Evolutionary conservation across 1,140 invertebrate genomes (phyloP).

Genomic region (Camponotus pennsylvanicus): DNA sequence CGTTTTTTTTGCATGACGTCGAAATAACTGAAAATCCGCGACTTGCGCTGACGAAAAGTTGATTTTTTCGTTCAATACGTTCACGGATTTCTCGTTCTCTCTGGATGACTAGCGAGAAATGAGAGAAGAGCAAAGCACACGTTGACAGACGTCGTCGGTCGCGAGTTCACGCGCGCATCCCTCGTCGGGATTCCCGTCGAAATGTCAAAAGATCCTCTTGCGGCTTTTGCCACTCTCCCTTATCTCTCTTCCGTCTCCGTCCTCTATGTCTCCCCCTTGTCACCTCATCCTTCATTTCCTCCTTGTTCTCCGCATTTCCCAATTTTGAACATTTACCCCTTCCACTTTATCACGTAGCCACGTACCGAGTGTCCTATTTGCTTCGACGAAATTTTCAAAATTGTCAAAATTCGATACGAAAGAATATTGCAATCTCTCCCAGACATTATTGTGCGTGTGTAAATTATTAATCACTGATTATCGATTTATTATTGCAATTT

Average conservation of each 20-base stretch:
- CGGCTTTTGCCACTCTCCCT: constrained; percentile 30
- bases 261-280: not conserved
- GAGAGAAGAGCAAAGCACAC: constrained; percentile 18
- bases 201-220: constrained; percentile 62
- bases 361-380: constrained; percentile 21
- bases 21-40: constrained; percentile 17
- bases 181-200: constrained; percentile 57
- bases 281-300: constrained; percentile 36
- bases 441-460: not conserved
- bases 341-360: constrained; percentile 11
- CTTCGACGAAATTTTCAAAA: not conserved
- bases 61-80: constrained; percentile 45
- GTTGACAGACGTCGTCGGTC: constrained; percentile 55
- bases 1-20: not conserved
- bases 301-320: constrained; percentile 35
- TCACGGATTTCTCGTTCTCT: constrained; percentile 12
- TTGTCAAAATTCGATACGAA: not conserved
- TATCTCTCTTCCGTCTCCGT: not conserved
- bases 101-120: not conserved
- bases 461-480: not conserved
- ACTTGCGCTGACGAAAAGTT: constrained; percentile 19
- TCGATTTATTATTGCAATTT: not conserved
- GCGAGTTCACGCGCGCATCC: constrained; percentile 42
- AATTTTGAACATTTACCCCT: constrained; percentile 29
- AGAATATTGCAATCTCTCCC: not conserved